phyloP scores from a whole-genome alignment of 2,797 vertebrate genomes.

The Sciaenops ocellatus region DNA sequence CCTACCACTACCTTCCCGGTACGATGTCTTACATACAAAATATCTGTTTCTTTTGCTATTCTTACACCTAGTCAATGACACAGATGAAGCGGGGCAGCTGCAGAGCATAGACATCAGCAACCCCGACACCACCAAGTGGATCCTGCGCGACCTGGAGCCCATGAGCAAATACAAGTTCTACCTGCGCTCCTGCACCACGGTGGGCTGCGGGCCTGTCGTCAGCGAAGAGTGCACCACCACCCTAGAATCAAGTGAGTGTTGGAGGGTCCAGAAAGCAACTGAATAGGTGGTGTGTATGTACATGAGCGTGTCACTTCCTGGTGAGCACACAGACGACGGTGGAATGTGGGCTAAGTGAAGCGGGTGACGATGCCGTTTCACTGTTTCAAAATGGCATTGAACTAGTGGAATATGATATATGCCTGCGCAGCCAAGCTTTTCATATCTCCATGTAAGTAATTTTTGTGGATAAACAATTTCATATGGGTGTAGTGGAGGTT shows the following conservation, averaged over 20 bases:
- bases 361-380: slow-evolving; percentile 48
- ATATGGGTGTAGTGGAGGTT: slow-evolving; percentile 71
- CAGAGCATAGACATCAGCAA: slow-evolving; percentile 86
- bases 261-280: not conserved
- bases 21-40: not conserved
- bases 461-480: slow-evolving; percentile 85
- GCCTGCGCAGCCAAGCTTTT: slow-evolving; percentile 75
- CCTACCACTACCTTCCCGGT: not conserved
- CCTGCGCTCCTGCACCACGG: slow-evolving; percentile 90
- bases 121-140: slow-evolving; percentile 86
- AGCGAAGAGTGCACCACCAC: slow-evolving; percentile 91
- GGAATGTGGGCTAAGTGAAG: slow-evolving; percentile 20
- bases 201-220: slow-evolving; percentile 90
- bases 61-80: slow-evolving; percentile 90
- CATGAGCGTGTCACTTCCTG: not conserved
- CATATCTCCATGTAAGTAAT: slow-evolving; percentile 80
- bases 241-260: slow-evolving; percentile 91
- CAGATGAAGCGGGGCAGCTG: slow-evolving; percentile 87
- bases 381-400: slow-evolving; percentile 62
- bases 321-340: slow-evolving; percentile 23
- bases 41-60: not conserved
- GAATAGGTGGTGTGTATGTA: not conserved
- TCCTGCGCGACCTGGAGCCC: slow-evolving; percentile 87
- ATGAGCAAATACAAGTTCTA: slow-evolving; percentile 95
- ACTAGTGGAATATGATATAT: slow-evolving; percentile 63